Conservation (phyloP, 2,113 vertebrate species). For the Dicaeum eximium region DNA sequence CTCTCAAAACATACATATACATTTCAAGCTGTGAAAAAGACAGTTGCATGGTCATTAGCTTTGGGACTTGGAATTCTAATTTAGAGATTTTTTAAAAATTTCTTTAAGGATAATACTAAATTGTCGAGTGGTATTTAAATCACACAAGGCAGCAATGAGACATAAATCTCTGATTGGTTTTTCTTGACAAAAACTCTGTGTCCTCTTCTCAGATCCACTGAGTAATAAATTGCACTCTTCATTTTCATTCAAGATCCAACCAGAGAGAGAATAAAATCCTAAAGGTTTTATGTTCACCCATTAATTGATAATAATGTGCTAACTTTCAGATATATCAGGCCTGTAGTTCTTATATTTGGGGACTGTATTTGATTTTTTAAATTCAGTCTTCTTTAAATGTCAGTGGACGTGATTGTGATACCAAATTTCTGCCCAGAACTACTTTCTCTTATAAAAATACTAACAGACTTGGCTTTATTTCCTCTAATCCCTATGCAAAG, state of each 20-base stretch:
- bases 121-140: not conserved
- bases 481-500: not conserved
- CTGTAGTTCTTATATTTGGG: not conserved
- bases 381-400: not conserved
- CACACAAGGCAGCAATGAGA: not conserved
- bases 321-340: not conserved
- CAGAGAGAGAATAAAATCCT: not conserved
- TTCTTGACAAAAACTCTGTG: not conserved
- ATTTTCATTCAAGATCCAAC: not conserved
- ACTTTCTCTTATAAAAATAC: not conserved
- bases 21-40: not conserved
- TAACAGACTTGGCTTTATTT: not conserved
- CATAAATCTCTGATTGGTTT: not conserved
- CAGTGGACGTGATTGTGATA: not conserved
- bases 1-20: not conserved
- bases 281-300: not conserved
- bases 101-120: not conserved
- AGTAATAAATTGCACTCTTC: not conserved
- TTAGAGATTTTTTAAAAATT: not conserved
- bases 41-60: not conserved
- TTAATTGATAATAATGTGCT: not conserved
- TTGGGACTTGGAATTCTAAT: not conserved
- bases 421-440: not conserved
- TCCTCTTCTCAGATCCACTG: not conserved
- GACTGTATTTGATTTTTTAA: not conserved